These are phyloP conservation scores for Leptinotarsa lineolata DNA, from an alignment of 1,140 invertebrate species.

Conservation along the genomic window DNA sequence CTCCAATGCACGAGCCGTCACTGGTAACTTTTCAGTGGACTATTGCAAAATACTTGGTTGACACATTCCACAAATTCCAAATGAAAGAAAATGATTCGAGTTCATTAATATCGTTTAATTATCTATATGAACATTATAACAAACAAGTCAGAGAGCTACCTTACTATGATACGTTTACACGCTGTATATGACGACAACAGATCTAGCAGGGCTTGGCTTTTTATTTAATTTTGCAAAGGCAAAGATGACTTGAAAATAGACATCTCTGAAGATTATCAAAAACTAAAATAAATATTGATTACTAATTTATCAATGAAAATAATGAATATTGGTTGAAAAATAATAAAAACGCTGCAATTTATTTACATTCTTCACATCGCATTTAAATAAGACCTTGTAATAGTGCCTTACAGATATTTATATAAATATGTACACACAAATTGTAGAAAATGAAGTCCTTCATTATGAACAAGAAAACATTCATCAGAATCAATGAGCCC, in stretches of 20 bases:
- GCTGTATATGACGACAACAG: constrained; percentile 49
- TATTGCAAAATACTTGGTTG: no score
- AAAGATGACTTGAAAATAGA: constrained; percentile 29
- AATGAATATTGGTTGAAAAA: constrained; percentile 41
- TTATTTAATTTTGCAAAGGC: constrained; percentile 39
- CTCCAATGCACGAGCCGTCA: no score
- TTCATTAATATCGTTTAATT: constrained; percentile 49
- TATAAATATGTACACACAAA: constrained; percentile 41
- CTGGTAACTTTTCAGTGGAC: no score
- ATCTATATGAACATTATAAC: constrained; percentile 54
- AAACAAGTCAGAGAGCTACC: constrained; percentile 53
- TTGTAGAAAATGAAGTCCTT: constrained; percentile 43
- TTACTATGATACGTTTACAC: constrained; percentile 52
- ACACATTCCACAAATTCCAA: no score
- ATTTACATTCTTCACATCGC: constrained; percentile 52
- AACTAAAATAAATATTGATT: constrained; percentile 48
- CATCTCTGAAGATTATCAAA: constrained; percentile 30
- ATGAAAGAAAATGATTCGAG: neutral
- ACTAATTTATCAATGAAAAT: constrained; percentile 46
- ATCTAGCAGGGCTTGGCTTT: constrained; percentile 39
- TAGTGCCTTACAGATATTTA: constrained; percentile 42
- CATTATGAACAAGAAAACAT: constrained; percentile 23
- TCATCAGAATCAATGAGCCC: neutral
- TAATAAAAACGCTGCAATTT: constrained; percentile 49
- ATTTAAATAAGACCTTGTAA: constrained; percentile 37